Base-by-base conservation (phyloP, 2,888 invertebrate species). In the Agonopterix alstromeriana region DNA sequence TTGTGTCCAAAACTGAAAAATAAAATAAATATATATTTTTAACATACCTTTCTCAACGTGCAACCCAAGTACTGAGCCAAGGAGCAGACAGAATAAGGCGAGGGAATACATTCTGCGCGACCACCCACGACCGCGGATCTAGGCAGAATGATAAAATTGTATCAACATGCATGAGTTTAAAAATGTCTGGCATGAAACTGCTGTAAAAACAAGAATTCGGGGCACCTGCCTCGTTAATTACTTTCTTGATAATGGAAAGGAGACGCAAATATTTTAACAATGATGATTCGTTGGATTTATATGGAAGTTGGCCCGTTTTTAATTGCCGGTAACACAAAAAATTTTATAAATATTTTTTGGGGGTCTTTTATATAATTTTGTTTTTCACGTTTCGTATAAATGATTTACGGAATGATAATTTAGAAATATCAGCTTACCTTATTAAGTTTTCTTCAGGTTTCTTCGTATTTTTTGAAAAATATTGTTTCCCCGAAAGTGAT, bases 11-110 rank as follows among this genome's bases (percentile, higher is more conserved):
- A n/a, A n/a, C n/a, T n/a, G n/a, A n/a, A n/a, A n/a, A n/a, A n/a
- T n/a, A 17, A 17, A 17, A 17, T 17, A 27, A 7, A 27, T 1
- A 27, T 27, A 7, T 27, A 5, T 27, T 27, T 27, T 9, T 38
- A 52, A 57, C 70, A 62, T 64, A 86, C 87, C 74, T 75, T 85
- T 86, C 58, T 75, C 66, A 10, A 72, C 54, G 54, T 67, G 66
- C 27, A 2, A 17, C 47, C 76, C 83, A 36, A 76, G 52, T 8
- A 69, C 64, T n/a, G 67, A 54, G 45, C 77, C 73, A 53, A 80
- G 53, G 43, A 75, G 67, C 43, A 81, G 61, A 64, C 71, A 73
- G 5, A 82, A 58, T 47, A 82, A 50, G 10, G 60, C 48, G 44
- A 61, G 45, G 36, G 59, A 42, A 27, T 75, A 53, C 84, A 85